phyloP scores from a whole-genome alignment of 2,113 vertebrate species.

The Fregata magnificens region DNA sequence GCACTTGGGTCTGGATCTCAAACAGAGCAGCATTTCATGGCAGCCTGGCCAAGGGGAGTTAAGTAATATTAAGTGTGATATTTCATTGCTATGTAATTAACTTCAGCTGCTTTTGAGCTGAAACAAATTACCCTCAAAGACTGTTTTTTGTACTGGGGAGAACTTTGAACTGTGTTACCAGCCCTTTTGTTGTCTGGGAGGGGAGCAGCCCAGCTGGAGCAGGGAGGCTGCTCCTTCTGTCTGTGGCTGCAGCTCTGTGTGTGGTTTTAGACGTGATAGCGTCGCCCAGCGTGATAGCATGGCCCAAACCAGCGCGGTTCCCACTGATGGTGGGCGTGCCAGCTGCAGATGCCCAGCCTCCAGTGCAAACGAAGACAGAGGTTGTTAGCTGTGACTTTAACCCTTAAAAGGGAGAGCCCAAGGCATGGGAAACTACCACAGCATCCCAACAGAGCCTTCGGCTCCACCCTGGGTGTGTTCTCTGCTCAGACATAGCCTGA shows the following conservation, averaged over 20 bases:
- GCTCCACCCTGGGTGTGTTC: neutral
- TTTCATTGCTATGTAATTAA: conserved; percentile 16
- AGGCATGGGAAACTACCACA: neutral
- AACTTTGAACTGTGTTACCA: neutral
- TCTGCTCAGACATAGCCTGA: neutral
- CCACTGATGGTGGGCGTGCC: neutral
- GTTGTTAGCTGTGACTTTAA: neutral
- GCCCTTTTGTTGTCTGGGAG: neutral
- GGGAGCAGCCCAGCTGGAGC: neutral
- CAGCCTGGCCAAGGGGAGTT: neutral
- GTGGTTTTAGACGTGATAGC: neutral
- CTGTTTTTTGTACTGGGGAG: neutral
- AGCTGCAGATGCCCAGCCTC: neutral
- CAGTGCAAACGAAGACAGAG: neutral
- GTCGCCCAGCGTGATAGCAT: no score
- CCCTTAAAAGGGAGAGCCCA: neutral
- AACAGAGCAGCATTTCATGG: accelerated
- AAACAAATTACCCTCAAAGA: neutral
- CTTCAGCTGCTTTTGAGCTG: conserved; percentile 16
- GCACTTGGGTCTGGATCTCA: accelerated
- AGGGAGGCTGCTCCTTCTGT: neutral
- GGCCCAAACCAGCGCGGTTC: neutral
- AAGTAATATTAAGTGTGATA: neutral
- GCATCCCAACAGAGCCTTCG: neutral
- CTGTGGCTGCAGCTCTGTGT: neutral